Evolutionary conservation across 2,113 vertebrate genomes (phyloP).

Genomic region (Raphicerus campestris): DNA sequence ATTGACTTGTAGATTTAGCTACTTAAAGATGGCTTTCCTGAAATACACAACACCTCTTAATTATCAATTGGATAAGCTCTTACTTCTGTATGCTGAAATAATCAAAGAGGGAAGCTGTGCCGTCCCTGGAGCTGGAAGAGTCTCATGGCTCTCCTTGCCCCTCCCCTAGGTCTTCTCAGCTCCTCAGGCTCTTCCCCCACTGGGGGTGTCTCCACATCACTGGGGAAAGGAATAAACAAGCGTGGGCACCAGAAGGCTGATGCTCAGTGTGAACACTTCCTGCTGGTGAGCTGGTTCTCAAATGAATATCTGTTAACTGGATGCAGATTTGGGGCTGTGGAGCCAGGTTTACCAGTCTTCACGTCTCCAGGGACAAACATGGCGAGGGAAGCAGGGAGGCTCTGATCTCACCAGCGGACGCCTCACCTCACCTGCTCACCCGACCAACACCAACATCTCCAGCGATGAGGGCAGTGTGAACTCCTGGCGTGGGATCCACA

Average conservation of each 20-base stretch:
- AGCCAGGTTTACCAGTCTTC: neutral
- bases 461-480: neutral
- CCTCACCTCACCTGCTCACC: neutral
- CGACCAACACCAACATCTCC: conserved; percentile 47
- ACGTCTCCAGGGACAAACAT: neutral
- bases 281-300: neutral
- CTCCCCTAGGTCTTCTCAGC: neutral
- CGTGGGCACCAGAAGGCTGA: neutral
- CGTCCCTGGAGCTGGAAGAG: neutral
- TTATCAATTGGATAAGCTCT: neutral
- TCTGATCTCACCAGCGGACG: neutral
- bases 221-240: too few relatives aligned
- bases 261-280: accelerated
- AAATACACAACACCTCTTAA: neutral
- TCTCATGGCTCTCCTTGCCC: neutral
- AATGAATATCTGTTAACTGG: neutral
- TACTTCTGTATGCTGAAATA: neutral
- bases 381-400: neutral
- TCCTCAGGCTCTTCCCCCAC: neutral
- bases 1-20: neutral
- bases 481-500: neutral
- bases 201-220: neutral
- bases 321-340: neutral
- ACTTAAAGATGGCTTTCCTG: neutral
- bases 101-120: neutral